Percentiles rank a stretch among this genome's conserved stretches.
phyloP scores from a whole-genome alignment of 1,140 invertebrate genomes.

The Anastrepha ludens region DNA sequence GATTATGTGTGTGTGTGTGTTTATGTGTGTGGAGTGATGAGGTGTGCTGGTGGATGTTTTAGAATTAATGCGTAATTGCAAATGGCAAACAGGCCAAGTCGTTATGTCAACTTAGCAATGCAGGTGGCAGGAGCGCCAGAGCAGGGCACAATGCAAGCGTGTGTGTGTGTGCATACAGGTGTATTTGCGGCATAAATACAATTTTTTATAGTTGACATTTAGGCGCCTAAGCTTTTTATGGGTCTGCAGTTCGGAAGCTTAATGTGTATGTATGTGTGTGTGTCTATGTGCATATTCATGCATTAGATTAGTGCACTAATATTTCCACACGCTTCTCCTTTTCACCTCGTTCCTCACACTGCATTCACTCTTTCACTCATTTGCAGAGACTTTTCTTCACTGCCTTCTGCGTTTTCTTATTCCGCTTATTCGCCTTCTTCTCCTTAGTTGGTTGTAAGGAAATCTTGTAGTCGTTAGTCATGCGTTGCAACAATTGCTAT shows the following conservation, averaged over 20 bases:
- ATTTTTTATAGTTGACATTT: constrained; percentile 44
- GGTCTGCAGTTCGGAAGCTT: background rate
- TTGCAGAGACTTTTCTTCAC: background rate
- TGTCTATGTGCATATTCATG: background rate
- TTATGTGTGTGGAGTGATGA: too few species aligned
- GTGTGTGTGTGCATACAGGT: background rate
- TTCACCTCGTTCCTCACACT: background rate
- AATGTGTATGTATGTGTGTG: background rate
- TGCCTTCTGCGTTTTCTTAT: background rate
- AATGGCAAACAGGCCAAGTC: constrained; percentile 50
- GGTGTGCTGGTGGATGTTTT: constrained; percentile 15
- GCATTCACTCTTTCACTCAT: background rate
- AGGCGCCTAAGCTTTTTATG: constrained; percentile 41
- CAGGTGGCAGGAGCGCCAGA: background rate
- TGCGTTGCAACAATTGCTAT: constrained; percentile 50
- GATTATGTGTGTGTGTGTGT: background rate
- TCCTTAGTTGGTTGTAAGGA: background rate
- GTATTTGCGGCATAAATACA: constrained; percentile 34
- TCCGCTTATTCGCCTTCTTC: background rate
- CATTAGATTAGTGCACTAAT: constrained; percentile 27
- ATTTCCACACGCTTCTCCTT: background rate
- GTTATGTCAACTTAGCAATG: constrained; percentile 46
- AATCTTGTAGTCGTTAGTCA: constrained; percentile 32
- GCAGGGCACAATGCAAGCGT: too few species aligned
- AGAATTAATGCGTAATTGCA: constrained; percentile 52